phyloP scores from a whole-genome alignment of 1,140 invertebrate genomes.

The Hirudo medicinalis region DNA sequence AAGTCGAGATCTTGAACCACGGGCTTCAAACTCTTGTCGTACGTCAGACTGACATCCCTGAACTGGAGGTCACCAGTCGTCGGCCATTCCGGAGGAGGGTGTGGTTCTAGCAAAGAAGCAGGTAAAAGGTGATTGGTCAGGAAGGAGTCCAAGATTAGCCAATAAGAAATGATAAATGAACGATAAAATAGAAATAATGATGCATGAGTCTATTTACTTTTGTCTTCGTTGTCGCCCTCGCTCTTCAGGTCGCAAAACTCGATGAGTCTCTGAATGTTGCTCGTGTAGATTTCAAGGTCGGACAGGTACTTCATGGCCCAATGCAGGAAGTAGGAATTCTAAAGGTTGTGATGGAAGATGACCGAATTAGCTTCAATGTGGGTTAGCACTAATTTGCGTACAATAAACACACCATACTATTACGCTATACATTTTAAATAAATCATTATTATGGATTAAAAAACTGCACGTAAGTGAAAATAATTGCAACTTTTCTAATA shows the following conservation, averaged over 20 bases:
- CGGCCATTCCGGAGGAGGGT: constrained; percentile 16
- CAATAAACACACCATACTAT: no score
- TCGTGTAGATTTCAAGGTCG: constrained; percentile 18
- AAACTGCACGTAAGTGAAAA: not conserved
- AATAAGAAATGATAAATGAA: not conserved
- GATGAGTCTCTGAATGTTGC: constrained; percentile 12
- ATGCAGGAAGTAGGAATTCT: constrained; percentile 14
- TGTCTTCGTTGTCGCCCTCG: constrained; percentile 9
- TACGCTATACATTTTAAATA: not conserved
- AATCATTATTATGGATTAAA: not conserved
- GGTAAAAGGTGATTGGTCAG: no score
- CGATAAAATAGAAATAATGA: constrained; percentile 5
- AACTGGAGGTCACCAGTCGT: constrained; percentile 14
- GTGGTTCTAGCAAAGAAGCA: no score
- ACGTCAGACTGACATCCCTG: constrained; percentile 16
- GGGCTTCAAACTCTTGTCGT: constrained; percentile 17
- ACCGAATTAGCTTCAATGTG: not conserved
- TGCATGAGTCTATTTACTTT: not conserved
- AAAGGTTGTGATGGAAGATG: not conserved
- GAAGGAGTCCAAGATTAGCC: no score
- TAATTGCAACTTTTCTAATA: not conserved
- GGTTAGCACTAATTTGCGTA: no score
- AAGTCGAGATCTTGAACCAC: constrained; percentile 18
- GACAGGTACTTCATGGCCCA: constrained; percentile 19
- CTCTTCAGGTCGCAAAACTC: constrained; percentile 13